These are phyloP conservation scores for Prionace glauca DNA, from an alignment of 2,797 vertebrate genomes.

Conservation along the genomic window DNA sequence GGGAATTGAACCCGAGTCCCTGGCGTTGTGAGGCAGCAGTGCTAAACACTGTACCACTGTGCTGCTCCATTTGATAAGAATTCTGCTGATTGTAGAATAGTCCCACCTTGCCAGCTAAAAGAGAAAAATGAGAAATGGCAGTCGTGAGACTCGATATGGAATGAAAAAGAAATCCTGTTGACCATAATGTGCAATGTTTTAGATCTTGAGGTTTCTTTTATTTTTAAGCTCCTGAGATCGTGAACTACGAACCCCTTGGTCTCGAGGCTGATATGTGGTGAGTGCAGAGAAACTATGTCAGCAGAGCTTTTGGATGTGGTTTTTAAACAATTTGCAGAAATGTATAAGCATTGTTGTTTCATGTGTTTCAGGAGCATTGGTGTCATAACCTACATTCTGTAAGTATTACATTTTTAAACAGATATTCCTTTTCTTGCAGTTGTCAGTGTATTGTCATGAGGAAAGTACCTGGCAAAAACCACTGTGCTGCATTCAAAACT, in stretches of 20 bases:
- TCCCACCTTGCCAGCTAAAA: background rate
- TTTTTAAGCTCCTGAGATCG: conserved; percentile 87
- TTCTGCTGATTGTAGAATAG: background rate
- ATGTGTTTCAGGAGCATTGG: conserved; percentile 66
- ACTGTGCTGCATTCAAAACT: background rate
- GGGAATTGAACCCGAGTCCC: too few relatives aligned
- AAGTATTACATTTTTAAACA: conserved; percentile 54
- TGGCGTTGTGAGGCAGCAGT: too few relatives aligned
- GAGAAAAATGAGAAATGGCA: background rate
- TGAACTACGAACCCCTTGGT: conserved; percentile 93
- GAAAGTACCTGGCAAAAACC: background rate
- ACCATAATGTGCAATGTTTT: background rate
- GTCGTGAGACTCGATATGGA: too few relatives aligned
- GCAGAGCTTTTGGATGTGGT: conserved; percentile 40
- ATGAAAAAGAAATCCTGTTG: background rate
- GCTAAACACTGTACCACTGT: too few relatives aligned
- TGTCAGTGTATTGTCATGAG: background rate
- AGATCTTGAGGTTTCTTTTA: conserved; percentile 38
- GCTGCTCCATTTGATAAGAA: background rate
- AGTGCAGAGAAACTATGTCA: conserved; percentile 52
- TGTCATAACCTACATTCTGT: conserved; percentile 77
- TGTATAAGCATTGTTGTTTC: conserved; percentile 25
- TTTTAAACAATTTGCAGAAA: conserved; percentile 9
- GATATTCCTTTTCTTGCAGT: conserved; percentile 39
- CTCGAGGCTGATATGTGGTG: conserved; percentile 98